A percentile compares a stretch with the other conserved stretches of the same genome.
phyloP scores from a whole-genome alignment of 2,888 invertebrate species.

The Capitulum mitella region DNA sequence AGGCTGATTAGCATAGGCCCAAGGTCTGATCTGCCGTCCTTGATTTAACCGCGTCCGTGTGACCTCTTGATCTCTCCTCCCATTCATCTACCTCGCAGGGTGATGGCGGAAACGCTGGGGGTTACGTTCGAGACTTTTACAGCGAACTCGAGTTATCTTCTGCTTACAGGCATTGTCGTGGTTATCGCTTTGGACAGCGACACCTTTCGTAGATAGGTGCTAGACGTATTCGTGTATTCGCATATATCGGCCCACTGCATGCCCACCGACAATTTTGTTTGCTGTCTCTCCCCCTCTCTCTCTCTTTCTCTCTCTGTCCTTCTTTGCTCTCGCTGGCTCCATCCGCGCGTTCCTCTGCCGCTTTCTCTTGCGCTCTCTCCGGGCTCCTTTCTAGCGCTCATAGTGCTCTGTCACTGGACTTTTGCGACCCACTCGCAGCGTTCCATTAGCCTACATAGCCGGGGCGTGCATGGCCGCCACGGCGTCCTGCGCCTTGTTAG shows the following conservation, averaged over 20 bases:
- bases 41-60: background rate
- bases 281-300: background rate
- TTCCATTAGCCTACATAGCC: background rate
- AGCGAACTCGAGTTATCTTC: too few relatives aligned
- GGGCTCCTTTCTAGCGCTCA: background rate
- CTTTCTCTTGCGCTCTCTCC: background rate
- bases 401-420: background rate
- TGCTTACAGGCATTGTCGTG: too few relatives aligned
- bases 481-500: background rate
- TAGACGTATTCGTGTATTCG: too few relatives aligned
- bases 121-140: too few relatives aligned
- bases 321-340: background rate
- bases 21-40: background rate
- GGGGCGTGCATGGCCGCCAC: background rate
- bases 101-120: background rate
- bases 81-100: background rate
- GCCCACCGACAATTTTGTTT: too few relatives aligned
- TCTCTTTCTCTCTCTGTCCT: background rate
- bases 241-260: too few relatives aligned
- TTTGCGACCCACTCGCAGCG: background rate
- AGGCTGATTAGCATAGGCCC: background rate
- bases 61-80: background rate
- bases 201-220: too few relatives aligned
- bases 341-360: background rate
- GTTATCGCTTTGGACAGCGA: too few relatives aligned